phyloP scores from a whole-genome alignment of 2,797 vertebrate genomes.

The Cossypha niveicapilla region DNA sequence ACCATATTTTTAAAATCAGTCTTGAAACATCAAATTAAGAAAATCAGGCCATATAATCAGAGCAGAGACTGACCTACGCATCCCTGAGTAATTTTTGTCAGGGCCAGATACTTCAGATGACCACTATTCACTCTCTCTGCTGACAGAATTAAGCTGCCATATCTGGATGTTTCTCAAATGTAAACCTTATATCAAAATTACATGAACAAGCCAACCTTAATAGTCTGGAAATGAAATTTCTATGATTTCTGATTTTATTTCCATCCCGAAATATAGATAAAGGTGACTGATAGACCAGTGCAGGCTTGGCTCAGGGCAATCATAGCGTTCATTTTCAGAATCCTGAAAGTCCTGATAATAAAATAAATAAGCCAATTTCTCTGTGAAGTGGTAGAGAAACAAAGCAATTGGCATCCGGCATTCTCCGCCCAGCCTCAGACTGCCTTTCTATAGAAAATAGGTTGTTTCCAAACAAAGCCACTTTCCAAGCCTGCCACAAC shows the following conservation, averaged over 20 bases:
- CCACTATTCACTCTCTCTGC: background rate
- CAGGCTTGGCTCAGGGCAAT: background rate
- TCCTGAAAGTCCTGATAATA: background rate
- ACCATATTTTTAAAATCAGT: background rate
- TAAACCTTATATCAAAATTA: background rate
- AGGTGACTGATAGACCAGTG: background rate
- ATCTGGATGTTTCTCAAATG: background rate
- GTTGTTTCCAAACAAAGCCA: background rate
- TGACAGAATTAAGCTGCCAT: background rate
- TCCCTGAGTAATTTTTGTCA: background rate
- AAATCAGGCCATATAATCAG: background rate
- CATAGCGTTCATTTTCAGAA: background rate
- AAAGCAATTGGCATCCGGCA: background rate
- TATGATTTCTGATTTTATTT: background rate
- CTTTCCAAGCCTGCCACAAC: background rate
- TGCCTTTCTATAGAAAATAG: background rate
- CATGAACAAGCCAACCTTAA: background rate
- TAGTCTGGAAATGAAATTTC: background rate
- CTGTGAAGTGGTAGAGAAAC: background rate
- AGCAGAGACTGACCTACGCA: background rate
- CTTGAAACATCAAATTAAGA: background rate
- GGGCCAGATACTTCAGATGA: background rate
- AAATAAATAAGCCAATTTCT: background rate
- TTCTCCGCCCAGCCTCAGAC: background rate
- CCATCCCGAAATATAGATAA: background rate